These are phyloP conservation scores for mouse (Mus musculus) DNA, from an alignment of 2,113 vertebrate species.

Conservation along the genomic window GRCm39 chr11:92042001-92042500, in stretches of 20 bases:
- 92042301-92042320: not conserved
- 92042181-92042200: not conserved
- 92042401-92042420: not conserved
- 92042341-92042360: not conserved
- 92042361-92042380: not conserved
- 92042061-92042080: not conserved
- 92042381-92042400: not conserved
- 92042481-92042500: not conserved
- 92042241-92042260: not conserved
- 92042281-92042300: not conserved
- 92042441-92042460: fast-evolving
- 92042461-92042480: not conserved
- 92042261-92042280: not conserved
- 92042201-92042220: not conserved
- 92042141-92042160: not conserved
- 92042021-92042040: not conserved
- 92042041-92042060: not conserved
- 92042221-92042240: not conserved
- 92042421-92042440: not conserved
- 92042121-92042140: not conserved
- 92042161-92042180: not conserved
- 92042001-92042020: conserved; percentile 11
- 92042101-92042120: not conserved
- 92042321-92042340: not conserved
- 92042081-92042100: not conserved